Conservation (phyloP, 1,140 invertebrate species). For the Tetramorium parvispinum region DNA sequence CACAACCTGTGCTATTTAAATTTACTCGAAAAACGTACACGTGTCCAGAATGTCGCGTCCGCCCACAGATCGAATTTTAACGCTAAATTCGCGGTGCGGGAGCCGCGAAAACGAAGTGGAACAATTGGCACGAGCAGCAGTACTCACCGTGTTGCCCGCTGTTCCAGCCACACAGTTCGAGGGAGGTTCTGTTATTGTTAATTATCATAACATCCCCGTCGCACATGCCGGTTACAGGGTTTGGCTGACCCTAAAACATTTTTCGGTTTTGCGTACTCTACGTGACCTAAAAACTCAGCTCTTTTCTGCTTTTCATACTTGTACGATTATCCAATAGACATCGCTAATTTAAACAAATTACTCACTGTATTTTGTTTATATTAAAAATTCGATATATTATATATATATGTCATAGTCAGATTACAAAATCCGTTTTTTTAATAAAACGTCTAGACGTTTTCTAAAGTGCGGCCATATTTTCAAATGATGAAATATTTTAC, state of each 20-base stretch:
- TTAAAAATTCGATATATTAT: no score
- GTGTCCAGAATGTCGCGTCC: not conserved
- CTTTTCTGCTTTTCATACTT: not conserved
- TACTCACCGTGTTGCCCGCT: conserved; percentile 92
- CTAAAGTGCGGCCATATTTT: no score
- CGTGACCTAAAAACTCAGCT: conserved; percentile 88
- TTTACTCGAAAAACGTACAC: not conserved
- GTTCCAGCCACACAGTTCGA: conserved; percentile 92
- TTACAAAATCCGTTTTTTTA: no score
- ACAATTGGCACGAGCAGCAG: not conserved
- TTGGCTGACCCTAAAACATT: conserved; percentile 90
- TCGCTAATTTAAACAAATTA: no score
- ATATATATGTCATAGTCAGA: no score
- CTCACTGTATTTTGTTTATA: no score
- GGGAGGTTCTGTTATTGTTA: conserved; percentile 86
- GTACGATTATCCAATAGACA: no score
- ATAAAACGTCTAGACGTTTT: no score
- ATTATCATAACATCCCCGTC: conserved; percentile 90
- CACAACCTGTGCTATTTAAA: conserved; percentile 17
- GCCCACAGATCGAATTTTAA: not conserved
- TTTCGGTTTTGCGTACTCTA: not conserved
- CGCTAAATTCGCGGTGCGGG: not conserved
- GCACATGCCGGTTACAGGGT: conserved; percentile 91
- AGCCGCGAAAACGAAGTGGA: not conserved
- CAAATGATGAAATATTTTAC: no score